Conservation (phyloP, 2,797 vertebrate genomes). For the Chaetophractus vellerosus region DNA sequence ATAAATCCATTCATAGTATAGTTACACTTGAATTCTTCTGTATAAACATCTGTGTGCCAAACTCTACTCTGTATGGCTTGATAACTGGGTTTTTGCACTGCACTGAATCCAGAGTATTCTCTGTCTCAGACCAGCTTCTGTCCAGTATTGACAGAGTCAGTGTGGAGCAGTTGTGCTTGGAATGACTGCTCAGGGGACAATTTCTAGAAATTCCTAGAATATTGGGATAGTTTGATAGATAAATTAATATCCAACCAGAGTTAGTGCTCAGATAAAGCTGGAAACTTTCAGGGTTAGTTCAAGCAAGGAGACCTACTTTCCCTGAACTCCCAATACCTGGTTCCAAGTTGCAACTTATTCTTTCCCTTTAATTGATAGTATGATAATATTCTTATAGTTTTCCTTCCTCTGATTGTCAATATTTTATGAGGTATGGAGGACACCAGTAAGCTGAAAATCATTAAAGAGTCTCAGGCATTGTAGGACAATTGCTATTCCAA, state of each 20-base stretch:
- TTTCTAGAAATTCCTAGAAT: conserved; percentile 35
- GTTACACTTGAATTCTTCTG: background rate
- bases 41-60: conserved; percentile 11
- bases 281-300: conserved; percentile 22
- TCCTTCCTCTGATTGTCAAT: background rate
- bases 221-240: background rate
- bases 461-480: background rate
- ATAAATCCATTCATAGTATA: conserved; percentile 1
- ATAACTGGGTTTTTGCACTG: conserved; percentile 20
- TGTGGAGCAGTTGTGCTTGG: background rate
- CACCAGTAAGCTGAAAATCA: conserved; percentile 3
- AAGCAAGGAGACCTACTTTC: conserved; percentile 8
- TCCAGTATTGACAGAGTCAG: background rate
- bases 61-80: background rate
- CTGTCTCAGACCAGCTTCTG: background rate
- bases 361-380: conserved; percentile 29
- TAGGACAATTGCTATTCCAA: background rate
- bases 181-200: background rate
- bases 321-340: background rate
- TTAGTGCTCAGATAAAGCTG: conserved; percentile 51
- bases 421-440: conserved; percentile 48
- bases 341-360: conserved; percentile 11
- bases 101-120: background rate
- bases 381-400: conserved; percentile 13
- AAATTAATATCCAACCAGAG: background rate